Evolutionary conservation across 2,888 invertebrate species (phyloP), one percentile per base, ranked within the genome.

Genomic region (Autographa pulchrina): DNA sequence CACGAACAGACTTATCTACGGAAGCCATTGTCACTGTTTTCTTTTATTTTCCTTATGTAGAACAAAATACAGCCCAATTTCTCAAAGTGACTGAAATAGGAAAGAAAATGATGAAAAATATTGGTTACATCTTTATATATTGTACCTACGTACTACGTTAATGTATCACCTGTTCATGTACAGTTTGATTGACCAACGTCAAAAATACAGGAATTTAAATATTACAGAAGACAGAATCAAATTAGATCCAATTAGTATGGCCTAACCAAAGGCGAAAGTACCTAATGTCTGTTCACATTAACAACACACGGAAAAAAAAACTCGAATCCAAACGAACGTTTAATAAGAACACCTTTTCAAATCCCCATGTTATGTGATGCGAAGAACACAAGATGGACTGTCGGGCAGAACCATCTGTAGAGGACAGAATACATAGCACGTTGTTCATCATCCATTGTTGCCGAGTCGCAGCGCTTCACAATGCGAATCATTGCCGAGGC

Each of bases 1-100:
- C 62, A 58, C 58, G 38, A 75, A 70, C 48, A 31, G 48, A 67
- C 65, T 75, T 62, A 68, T 65, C 62, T 61, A 9, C 41, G 41
- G 61, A 72, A 62, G 31, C 52, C 58, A 56, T 63, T 68, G 48
- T 64, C 62, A 38, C 52, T 58, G 13, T 41, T 61, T 64, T 62
- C 52, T 58, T 75, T 70, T 48, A 13, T 25, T 56, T 56, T 56
- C 25, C 54, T 20, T 25, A 56, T 56, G 54, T 56, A 56, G 25
- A 13, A 56, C 25, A 56, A 56, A 25, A 56, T 20, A 54, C 54
- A 20, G 54, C 6, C 20, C 20, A 56, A 20, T 56, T 56, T 13
- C 25, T 14, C 25, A 56, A 25, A 56, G 25, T 56, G 54, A 25
- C 20, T 56, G 11, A 25, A 25, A 54, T 54, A 54, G 20, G 54